Percentiles rank a stretch among this genome's conserved stretches.
Evolutionary conservation across 2,888 invertebrate species (phyloP).

Genomic region (Arctia plantaginis): DNA sequence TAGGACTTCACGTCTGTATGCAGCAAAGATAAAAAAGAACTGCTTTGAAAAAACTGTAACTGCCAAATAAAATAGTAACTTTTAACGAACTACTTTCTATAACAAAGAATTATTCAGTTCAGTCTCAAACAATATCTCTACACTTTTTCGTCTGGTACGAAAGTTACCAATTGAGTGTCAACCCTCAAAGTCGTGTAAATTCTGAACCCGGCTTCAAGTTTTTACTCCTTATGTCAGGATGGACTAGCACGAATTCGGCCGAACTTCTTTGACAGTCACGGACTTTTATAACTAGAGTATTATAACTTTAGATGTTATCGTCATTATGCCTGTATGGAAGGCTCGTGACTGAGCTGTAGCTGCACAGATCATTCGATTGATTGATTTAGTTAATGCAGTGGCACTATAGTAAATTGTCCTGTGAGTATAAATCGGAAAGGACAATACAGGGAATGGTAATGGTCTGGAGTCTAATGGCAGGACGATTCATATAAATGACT

Average conservation of each 20-base stretch:
- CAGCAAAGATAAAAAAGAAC: neutral
- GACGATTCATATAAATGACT: too few relatives aligned
- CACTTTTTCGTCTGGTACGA: conserved; percentile 63
- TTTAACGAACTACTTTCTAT: neutral
- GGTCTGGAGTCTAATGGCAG: too few relatives aligned
- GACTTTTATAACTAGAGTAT: conserved; percentile 66
- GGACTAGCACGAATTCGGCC: conserved; percentile 63
- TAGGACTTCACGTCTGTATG: neutral
- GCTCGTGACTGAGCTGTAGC: neutral
- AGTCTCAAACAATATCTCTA: conserved; percentile 55
- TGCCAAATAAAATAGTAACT: conserved; percentile 1
- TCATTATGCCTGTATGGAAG: conserved; percentile 59
- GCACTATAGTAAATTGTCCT: neutral
- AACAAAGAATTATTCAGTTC: conserved; percentile 41
- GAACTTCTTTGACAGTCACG: conserved; percentile 69
- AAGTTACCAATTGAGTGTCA: conserved; percentile 68
- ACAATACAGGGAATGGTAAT: neutral
- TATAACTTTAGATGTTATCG: conserved; percentile 65
- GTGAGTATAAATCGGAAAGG: neutral
- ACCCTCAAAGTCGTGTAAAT: conserved; percentile 59
- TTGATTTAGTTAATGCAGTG: neutral
- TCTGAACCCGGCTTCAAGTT: conserved; percentile 64
- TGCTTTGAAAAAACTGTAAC: neutral
- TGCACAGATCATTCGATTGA: neutral
- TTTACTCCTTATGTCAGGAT: conserved; percentile 64